Conservation (phyloP, 2,797 vertebrate species). For the Sus cebifrons region DNA sequence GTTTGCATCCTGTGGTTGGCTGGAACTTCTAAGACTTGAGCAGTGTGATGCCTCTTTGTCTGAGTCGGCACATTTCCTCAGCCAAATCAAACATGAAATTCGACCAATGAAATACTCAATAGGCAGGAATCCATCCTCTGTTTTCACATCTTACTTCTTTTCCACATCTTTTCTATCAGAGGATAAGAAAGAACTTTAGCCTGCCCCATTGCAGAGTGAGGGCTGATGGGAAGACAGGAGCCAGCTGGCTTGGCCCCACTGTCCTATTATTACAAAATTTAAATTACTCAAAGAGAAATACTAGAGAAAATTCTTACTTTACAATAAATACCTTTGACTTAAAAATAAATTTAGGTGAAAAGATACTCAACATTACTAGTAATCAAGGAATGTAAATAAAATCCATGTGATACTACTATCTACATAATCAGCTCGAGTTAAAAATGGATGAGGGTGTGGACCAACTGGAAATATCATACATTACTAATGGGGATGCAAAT, state of each 20-base stretch:
- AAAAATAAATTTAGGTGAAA: conserved; percentile 46
- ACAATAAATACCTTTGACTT: background rate
- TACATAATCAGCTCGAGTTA: background rate
- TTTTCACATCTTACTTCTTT: conserved; percentile 25
- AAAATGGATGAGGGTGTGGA: background rate
- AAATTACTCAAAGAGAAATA: conserved; percentile 42
- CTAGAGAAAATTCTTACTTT: conserved; percentile 22
- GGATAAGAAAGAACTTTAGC: background rate
- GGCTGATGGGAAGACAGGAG: background rate
- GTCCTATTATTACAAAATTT: background rate
- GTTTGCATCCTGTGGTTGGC: background rate
- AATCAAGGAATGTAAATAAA: conserved; percentile 35
- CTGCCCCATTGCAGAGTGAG: background rate
- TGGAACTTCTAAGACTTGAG: background rate
- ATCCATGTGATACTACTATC: background rate
- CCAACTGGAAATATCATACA: background rate
- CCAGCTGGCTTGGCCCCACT: background rate
- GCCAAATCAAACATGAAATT: background rate
- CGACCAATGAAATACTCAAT: background rate
- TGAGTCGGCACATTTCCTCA: conserved; percentile 28
- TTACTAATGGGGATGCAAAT: background rate
- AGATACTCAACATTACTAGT: background rate
- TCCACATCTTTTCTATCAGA: background rate
- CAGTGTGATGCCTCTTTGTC: background rate
- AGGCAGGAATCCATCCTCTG: background rate